Evolutionary conservation across 1,140 invertebrate genomes (phyloP).

Genomic region (Ceratosolen solmsi): DNA sequence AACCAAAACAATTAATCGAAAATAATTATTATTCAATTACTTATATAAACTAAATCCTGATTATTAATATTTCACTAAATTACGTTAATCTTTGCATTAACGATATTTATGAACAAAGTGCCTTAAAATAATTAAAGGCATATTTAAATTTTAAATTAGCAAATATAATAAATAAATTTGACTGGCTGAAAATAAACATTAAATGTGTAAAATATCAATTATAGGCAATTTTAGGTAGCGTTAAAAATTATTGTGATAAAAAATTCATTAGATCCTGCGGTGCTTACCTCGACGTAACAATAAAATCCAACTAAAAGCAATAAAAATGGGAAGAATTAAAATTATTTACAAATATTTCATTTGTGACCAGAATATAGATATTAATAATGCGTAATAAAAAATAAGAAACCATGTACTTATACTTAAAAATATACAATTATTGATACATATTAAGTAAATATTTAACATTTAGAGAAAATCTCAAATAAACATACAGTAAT

Average conservation of each 20-base stretch:
- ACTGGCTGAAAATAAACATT: not conserved
- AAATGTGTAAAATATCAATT: not conserved
- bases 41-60: not conserved
- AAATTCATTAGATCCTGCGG: conserved; percentile 13
- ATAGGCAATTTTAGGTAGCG: not conserved
- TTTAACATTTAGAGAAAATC: conserved; percentile 36
- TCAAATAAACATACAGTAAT: conserved; percentile 28
- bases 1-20: too few species aligned
- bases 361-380: not conserved
- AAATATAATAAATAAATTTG: not conserved
- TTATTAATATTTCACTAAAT: conserved; percentile 4
- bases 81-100: not conserved
- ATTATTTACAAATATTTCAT: not conserved
- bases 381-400: not conserved
- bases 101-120: conserved; percentile 21
- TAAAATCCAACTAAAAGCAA: not conserved
- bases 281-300: not conserved
- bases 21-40: not conserved
- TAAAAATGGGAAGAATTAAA: not conserved
- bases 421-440: conserved; percentile 35
- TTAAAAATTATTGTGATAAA: not conserved
- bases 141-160: conserved; percentile 7
- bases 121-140: conserved; percentile 36
- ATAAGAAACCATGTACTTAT: not conserved
- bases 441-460: conserved; percentile 45